A percentile compares a stretch with the other conserved stretches of the same genome.
Conservation (phyloP, 2,797 vertebrate genomes). For the Spheniscus humboldti region DNA sequence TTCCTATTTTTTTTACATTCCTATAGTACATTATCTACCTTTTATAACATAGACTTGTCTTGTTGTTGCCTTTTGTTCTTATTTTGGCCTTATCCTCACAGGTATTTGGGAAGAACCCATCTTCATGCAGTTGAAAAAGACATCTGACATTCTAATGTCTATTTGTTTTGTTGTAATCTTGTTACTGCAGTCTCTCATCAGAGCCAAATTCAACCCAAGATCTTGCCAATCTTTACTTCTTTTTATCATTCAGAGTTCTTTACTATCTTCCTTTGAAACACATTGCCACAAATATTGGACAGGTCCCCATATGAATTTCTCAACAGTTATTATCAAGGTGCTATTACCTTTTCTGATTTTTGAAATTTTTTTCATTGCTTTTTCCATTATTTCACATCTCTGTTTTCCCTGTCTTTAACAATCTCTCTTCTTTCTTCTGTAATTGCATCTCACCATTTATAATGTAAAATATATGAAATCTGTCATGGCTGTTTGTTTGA, state of each 20-base stretch:
- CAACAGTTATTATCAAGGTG: neutral
- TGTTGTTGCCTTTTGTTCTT: neutral
- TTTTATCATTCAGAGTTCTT: neutral
- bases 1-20: neutral
- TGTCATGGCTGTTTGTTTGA: neutral
- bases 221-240: neutral
- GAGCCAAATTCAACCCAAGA: neutral
- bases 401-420: neutral
- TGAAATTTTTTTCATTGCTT: neutral
- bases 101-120: neutral
- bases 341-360: neutral
- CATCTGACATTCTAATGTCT: neutral
- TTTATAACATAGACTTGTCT: neutral
- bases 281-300: neutral
- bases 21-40: neutral
- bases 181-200: neutral
- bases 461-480: neutral
- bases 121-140: neutral
- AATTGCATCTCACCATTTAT: neutral
- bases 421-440: neutral
- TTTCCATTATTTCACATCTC: neutral
- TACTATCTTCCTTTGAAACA: neutral
- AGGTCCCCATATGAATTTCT: neutral
- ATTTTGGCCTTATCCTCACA: neutral
- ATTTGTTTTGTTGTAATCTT: neutral